Base-by-base conservation (phyloP, 1,140 invertebrate genomes). In the Drosophila funebris region DNA sequence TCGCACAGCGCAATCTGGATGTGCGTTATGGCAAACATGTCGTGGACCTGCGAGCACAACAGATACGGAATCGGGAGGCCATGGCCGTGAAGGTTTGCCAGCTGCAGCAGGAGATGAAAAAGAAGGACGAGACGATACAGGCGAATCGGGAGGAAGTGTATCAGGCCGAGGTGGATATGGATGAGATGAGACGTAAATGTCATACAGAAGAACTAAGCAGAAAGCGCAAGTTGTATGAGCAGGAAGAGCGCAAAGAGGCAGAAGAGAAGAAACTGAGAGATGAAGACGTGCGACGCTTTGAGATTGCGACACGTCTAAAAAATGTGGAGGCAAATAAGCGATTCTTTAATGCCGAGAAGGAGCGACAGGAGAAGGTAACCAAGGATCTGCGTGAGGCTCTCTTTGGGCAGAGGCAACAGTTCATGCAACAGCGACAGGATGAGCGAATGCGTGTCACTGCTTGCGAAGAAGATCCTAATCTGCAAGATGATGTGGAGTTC, bases 401-500 rank as follows among this genome's bases (percentile, higher is more conserved):
- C 3, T 22, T 24, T 1, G 44, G 37, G 1, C 83, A 88, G 20
- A 44, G 76, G 1, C 43, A 89, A 0, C 36, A 83, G 33, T 64
- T 73, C 48, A 36, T 88, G 7, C 53, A 76, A 22, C 46, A 46
- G 20, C 68, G 62, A 0, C 46, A 54, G 3, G 22, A 16, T 2
- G 84, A 89, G 20, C 24, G 68, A 5, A 77, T 89, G 76, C 70
- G 71, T 5, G 43, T 73, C 0, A 11, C 68, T 1, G 58, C 64
- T 27, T 89, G 83, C 41, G 39, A 31, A 2, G 76, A 89, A 1
- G 83, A 88, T 68, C 76, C 72, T 0, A 39, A 83, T 39, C 18
- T 89, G 7, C 33, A 31, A 9, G 79, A 88, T 3, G 83, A 88
- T 48, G 72, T 73, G n/a, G 39, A 33, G 11, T 89, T 83, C 39